Evolutionary conservation across 1,140 invertebrate species (phyloP).

Genomic region (Zelostemma sp.): DNA sequence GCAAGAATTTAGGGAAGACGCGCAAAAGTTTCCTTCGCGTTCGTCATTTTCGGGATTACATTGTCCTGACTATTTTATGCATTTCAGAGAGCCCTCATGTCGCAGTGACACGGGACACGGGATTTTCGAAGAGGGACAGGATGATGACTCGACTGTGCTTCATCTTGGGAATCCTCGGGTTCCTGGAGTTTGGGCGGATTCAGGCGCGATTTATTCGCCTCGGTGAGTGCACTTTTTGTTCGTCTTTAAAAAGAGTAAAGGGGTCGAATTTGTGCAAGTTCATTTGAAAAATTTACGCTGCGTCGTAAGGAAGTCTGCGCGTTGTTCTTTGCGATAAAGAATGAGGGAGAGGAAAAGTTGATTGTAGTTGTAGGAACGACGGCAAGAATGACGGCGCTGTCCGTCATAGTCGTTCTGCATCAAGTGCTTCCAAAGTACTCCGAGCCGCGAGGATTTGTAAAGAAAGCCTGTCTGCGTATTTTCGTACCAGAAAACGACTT

Average conservation of each 20-base stretch:
- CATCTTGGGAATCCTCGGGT: conserved; percentile 50
- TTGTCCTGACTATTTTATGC: conserved; percentile 37
- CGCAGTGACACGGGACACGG: conserved; percentile 29
- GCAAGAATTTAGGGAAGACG: conserved; percentile 25
- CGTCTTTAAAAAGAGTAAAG: no score
- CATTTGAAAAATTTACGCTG: no score
- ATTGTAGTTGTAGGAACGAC: conserved; percentile 14
- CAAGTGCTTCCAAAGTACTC: conserved; percentile 25
- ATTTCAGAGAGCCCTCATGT: conserved; percentile 52
- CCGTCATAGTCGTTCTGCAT: conserved; percentile 34
- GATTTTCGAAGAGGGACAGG: conserved; percentile 35
- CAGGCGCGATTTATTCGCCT: conserved; percentile 49
- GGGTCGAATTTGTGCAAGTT: no score
- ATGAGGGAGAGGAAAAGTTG: conserved; percentile 6
- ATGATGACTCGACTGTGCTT: conserved; percentile 53
- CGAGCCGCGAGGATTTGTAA: conserved; percentile 23
- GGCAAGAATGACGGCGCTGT: conserved; percentile 28
- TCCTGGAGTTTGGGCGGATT: conserved; percentile 38
- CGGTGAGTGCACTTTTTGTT: conserved; percentile 59
- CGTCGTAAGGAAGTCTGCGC: no score
- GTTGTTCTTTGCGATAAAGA: conserved; percentile 7
- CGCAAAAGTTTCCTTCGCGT: conserved; percentile 11
- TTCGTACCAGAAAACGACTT: conserved; percentile 28
- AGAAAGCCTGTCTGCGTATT: conserved; percentile 43
- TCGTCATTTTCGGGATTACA: conserved; percentile 34